Evolutionary conservation across 2,113 vertebrate genomes (phyloP).

Genomic region (Hystrix cristata): DNA sequence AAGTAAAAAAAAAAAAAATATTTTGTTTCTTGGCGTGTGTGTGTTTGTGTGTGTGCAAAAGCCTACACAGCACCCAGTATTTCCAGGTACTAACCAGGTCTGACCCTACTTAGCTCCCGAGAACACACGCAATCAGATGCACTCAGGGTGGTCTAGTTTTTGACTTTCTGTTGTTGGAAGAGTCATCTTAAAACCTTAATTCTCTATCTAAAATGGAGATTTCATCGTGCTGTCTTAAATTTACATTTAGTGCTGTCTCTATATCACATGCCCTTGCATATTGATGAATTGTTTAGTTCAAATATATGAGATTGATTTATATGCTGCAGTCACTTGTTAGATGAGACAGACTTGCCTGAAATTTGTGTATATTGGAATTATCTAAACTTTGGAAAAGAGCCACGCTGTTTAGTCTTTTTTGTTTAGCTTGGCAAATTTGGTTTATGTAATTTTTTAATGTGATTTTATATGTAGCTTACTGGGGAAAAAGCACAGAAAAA

Average conservation of each 20-base stretch:
- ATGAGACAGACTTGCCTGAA: not conserved
- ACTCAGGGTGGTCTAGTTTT: not conserved
- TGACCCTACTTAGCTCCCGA: too few species aligned
- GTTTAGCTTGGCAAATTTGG: constrained; percentile 10
- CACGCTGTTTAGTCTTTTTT: not conserved
- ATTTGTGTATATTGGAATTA: constrained; percentile 36
- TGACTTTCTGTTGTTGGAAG: not conserved
- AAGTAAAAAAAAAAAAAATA: not conserved
- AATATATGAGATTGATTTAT: not conserved
- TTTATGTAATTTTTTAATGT: constrained; percentile 37
- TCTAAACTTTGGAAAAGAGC: not conserved
- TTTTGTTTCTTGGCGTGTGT: not conserved
- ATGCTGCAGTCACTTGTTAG: not conserved
- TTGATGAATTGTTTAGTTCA: not conserved
- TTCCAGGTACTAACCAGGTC: too few species aligned
- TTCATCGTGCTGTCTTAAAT: not conserved
- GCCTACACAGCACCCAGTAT: too few species aligned
- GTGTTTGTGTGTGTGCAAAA: too few species aligned
- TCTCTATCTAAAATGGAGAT: not conserved
- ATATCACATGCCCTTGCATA: not conserved
- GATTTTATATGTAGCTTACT: not conserved
- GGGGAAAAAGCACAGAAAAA: not conserved
- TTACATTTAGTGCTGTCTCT: not conserved
- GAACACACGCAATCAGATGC: too few species aligned
- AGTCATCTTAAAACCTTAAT: not conserved